Evolutionary conservation across 2,797 vertebrate genomes (phyloP), one percentile per base, ranked within the genome.

Genomic region (Galagoides demidoff): DNA sequence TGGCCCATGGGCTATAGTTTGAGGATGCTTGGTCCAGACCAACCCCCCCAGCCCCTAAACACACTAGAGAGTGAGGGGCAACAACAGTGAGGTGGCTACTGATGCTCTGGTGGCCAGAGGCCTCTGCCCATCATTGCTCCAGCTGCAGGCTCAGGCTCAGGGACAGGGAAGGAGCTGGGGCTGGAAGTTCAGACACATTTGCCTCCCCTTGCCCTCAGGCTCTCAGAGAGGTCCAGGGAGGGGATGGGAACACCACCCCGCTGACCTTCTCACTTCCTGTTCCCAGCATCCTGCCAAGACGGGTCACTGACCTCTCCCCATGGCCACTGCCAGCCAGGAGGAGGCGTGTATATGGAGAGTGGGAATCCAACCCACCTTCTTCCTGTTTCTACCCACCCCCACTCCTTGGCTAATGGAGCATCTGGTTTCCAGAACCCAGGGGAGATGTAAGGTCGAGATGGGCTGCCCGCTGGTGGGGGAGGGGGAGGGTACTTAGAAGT

Each of bases 271-370:
- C 16, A 79, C 66, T 97, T 98, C 97, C 97, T 89, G 96, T 97
- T 96, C 96, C 90, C 95, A 97, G 95, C 6, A 5, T 95, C 92
- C 94, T 96, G 96, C 97, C 97, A 95, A 93, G 94, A 94, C 64
- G 14, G 96, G 95, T 96, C 96, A 19, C 90, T 86, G 97, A 94
- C 95, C 96, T 92, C 95, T 97, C 78, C 55, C 76, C 45, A 22
- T 3, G 68, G 90, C 16, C 70, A 23, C 94, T 96, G 97, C 94
- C 96, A 96, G 92, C 95, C 27, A 0, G 59, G 74, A 82, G 95
- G 29, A 90, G 90, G 85, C 19, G 86, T 83, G 34, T 74, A 52
- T 22, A 94, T 37, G 88, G 82, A 90, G 34, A 73, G 55, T 45
- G 74, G 76, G 92, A 89, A 22, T 76, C 88, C 68, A 61, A 84